These are phyloP conservation scores for Bufo gargarizans DNA, from an alignment of 2,113 vertebrate species.

Conservation along the genomic window DNA sequence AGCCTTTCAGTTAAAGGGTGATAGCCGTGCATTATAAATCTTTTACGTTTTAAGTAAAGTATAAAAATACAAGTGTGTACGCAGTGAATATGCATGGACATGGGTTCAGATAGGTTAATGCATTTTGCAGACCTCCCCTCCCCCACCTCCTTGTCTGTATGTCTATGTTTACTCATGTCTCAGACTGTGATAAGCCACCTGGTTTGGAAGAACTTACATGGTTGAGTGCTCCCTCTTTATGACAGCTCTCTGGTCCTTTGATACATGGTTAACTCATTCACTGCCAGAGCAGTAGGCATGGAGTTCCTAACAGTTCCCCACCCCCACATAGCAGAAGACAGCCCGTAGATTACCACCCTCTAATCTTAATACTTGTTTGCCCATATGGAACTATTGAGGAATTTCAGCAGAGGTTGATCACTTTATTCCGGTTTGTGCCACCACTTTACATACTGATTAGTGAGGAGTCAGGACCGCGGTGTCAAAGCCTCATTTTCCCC, in stretches of 20 bases:
- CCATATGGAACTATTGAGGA: no score
- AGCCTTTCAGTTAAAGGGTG: no score
- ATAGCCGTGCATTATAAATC: background rate
- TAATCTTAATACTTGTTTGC: no score
- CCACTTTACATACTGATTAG: background rate
- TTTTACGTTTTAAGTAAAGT: background rate
- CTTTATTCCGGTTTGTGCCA: no score
- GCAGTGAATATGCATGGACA: background rate
- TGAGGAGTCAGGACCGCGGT: background rate
- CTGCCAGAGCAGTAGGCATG: background rate
- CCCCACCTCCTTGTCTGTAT: background rate
- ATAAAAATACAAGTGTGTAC: background rate
- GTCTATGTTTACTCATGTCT: conserved; percentile 37
- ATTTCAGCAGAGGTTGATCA: no score
- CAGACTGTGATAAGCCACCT: conserved; percentile 45
- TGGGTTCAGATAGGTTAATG: background rate
- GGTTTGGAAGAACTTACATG: conserved; percentile 31
- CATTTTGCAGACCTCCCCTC: background rate
- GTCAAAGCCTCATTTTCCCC: background rate
- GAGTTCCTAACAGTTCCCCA: no score
- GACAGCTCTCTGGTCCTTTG: background rate
- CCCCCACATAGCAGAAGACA: no score
- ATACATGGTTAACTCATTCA: background rate
- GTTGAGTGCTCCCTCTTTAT: conserved; percentile 1
- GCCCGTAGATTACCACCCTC: no score